Percentiles rank a stretch among this genome's conserved stretches.
Conservation (phyloP, 1,140 invertebrate species). For the Achatina immaculata region DNA sequence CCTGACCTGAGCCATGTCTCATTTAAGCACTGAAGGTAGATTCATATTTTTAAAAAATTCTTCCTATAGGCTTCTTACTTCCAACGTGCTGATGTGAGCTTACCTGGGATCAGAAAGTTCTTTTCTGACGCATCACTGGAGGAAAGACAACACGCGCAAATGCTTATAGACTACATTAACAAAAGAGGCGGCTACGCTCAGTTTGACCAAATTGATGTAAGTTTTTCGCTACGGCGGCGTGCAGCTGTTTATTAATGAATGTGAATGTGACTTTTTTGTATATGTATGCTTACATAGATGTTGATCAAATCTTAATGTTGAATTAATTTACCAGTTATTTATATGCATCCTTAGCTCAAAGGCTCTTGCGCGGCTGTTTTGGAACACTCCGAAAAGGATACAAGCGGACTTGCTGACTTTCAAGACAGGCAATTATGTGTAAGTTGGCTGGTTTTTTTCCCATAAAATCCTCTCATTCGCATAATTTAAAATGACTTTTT, state of each 20-base stretch:
- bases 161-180: constrained; percentile 89
- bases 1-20: not conserved
- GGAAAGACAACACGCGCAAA: constrained; percentile 90
- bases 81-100: constrained; percentile 81
- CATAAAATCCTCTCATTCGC: too few species aligned
- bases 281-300: too few species aligned
- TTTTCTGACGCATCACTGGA: constrained; percentile 88
- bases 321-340: too few species aligned
- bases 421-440: constrained; percentile 13
- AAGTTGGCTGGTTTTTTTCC: too few species aligned
- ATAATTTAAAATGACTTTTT: too few species aligned
- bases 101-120: constrained; percentile 89
- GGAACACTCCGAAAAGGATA: not conserved
- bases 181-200: constrained; percentile 82
- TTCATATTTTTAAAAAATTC: not conserved
- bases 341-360: not conserved
- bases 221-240: too few species aligned
- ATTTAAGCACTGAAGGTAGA: not conserved
- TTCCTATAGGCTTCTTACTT: constrained; percentile 82
- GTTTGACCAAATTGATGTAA: constrained; percentile 50
- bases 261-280: too few species aligned
- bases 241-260: too few species aligned
- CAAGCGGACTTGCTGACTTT: not conserved
- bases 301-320: too few species aligned
- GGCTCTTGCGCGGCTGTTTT: not conserved